Evolutionary conservation across 1,140 invertebrate species (phyloP).

Genomic region (Drosophila lowei): DNA sequence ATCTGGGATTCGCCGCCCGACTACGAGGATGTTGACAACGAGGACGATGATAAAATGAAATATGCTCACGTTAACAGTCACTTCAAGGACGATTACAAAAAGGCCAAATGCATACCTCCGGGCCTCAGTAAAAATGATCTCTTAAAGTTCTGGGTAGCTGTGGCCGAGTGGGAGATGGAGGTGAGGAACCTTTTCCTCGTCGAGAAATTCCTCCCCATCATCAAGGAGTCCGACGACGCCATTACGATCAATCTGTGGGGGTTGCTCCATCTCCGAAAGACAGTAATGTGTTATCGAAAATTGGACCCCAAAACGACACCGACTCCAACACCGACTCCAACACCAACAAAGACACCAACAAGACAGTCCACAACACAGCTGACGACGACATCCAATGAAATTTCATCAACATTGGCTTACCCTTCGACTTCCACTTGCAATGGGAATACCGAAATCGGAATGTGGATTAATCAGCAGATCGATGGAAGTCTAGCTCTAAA

Average conservation of each 20-base stretch:
- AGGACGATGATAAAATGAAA: too few relatives aligned
- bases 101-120: slow-evolving; percentile 20
- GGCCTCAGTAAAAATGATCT: not conserved
- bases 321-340: too few relatives aligned
- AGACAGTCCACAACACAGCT: too few relatives aligned
- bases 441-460: not conserved
- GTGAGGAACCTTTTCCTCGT: slow-evolving; percentile 26
- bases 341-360: too few relatives aligned
- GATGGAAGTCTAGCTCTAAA: not conserved
- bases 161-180: slow-evolving; percentile 24
- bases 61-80: too few relatives aligned
- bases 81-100: slow-evolving; percentile 2
- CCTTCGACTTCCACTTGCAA: not conserved
- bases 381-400: too few relatives aligned
- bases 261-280: too few relatives aligned
- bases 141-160: slow-evolving; percentile 9
- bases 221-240: not conserved
- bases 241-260: slow-evolving; percentile 22
- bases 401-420: too few relatives aligned
- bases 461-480: slow-evolving; percentile 45
- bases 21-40: slow-evolving; percentile 4
- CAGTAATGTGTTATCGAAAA: too few relatives aligned
- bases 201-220: slow-evolving; percentile 11
- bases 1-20: slow-evolving; percentile 28
- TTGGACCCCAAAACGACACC: too few relatives aligned